Conservation (phyloP, 2,888 invertebrate species). For the Herminia tarsipennalis region DNA sequence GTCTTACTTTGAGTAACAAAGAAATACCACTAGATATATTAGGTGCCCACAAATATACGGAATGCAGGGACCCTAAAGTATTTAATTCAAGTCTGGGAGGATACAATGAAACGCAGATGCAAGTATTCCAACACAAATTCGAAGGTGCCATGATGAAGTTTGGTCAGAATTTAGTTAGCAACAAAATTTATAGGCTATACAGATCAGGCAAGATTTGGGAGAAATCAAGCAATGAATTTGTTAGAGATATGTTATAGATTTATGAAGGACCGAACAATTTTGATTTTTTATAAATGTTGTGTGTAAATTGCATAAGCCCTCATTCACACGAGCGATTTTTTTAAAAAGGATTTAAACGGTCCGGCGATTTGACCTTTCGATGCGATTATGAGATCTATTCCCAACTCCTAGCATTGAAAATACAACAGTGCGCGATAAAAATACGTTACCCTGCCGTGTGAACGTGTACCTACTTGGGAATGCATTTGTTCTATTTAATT, state of each 20-base stretch:
- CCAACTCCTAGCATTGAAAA: too few species aligned
- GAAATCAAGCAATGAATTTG: conserved; percentile 63
- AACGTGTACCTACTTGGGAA: too few species aligned
- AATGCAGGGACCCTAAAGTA: conserved; percentile 73
- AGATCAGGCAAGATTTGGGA: conserved; percentile 81
- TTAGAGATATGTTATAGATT: conserved; percentile 60
- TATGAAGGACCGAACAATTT: too few species aligned
- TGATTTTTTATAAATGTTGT: too few species aligned
- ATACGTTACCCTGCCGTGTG: too few species aligned
- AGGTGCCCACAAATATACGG: conserved; percentile 77
- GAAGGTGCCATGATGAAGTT: conserved; percentile 83
- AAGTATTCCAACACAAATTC: conserved; percentile 78
- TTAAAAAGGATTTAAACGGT: too few species aligned
- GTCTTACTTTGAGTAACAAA: conserved; percentile 58
- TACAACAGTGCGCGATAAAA: too few species aligned
- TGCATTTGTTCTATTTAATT: too few species aligned
- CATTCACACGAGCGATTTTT: too few species aligned
- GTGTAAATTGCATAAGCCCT: too few species aligned
- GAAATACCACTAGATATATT: conserved; percentile 66
- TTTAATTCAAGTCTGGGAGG: conserved; percentile 62
- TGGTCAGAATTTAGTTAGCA: conserved; percentile 73
- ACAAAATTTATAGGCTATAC: conserved; percentile 78
- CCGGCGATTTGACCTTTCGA: too few species aligned
- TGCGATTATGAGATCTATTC: too few species aligned
- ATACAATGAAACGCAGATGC: conserved; percentile 78